Evolutionary conservation across 2,888 invertebrate genomes (phyloP).

Genomic region (Odontocolon sp.): DNA sequence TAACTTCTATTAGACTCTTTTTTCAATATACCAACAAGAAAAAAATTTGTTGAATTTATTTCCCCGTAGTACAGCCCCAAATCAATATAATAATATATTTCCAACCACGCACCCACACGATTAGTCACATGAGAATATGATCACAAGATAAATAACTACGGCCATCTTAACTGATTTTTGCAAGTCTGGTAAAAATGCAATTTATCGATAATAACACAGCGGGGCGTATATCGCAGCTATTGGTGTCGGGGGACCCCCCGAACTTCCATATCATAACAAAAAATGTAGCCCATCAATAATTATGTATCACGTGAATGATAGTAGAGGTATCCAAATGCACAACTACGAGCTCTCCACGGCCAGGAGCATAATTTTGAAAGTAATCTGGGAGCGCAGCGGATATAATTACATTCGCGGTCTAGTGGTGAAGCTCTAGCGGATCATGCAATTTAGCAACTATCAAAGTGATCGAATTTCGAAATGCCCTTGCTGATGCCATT

Average conservation of each 20-base stretch:
- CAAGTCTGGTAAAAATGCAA: constrained; percentile 38
- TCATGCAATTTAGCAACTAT: constrained; percentile 36
- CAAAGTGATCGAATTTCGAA: constrained; percentile 10
- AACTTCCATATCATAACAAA: constrained; percentile 43
- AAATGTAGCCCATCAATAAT: constrained; percentile 53
- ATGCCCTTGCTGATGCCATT: neutral
- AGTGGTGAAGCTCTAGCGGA: constrained; percentile 36
- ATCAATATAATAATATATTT: too few species aligned
- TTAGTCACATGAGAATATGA: constrained; percentile 38
- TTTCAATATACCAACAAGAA: too few species aligned
- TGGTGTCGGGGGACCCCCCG: neutral
- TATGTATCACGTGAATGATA: constrained; percentile 23
- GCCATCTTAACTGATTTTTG: constrained; percentile 43
- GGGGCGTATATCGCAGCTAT: neutral
- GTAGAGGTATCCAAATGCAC: neutral
- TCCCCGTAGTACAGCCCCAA: too few species aligned
- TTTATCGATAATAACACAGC: constrained; percentile 47
- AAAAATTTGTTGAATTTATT: too few species aligned
- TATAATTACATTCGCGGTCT: constrained; percentile 40
- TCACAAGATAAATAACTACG: constrained; percentile 42
- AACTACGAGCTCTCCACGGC: neutral
- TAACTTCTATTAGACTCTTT: too few species aligned
- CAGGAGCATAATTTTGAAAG: constrained; percentile 45
- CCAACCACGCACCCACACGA: too few species aligned
- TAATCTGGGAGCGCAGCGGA: constrained; percentile 27